A percentile compares a stretch with the other conserved stretches of the same genome.
These are phyloP conservation scores for Cheiracanthium punctorium DNA, from an alignment of 2,888 invertebrate genomes.

Conservation along the genomic window DNA sequence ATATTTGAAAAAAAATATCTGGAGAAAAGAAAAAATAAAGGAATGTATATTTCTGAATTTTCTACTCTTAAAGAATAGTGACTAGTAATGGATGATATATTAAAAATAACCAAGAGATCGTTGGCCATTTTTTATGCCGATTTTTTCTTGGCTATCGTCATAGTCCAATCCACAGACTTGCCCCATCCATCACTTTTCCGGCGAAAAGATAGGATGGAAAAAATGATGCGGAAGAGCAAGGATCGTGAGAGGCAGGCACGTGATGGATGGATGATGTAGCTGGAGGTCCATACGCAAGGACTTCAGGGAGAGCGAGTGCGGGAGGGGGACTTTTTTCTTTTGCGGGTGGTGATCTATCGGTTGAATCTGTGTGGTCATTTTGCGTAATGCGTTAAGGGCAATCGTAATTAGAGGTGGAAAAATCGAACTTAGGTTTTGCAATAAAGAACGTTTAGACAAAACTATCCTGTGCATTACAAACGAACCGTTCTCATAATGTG, in stretches of 20 bases:
- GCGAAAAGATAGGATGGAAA: constrained; percentile 41
- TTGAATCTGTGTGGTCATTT: too few species aligned
- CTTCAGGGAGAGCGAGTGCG: too few species aligned
- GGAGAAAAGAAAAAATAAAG: neutral
- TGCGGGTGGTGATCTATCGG: too few species aligned
- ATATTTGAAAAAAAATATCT: too few species aligned
- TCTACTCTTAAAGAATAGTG: neutral
- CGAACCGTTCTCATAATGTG: too few species aligned
- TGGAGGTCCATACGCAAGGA: constrained; percentile 32
- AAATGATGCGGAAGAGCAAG: constrained; percentile 52
- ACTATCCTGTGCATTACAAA: too few species aligned
- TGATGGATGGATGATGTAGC: constrained; percentile 63
- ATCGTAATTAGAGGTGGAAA: too few species aligned
- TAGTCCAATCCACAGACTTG: constrained; percentile 54
- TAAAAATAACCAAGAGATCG: neutral
- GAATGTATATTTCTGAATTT: neutral
- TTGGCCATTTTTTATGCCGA: neutral
- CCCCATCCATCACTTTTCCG: constrained; percentile 58
- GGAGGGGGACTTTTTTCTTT: too few species aligned
- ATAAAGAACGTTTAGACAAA: too few species aligned
- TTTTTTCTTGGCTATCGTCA: neutral
- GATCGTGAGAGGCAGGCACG: constrained; percentile 48
- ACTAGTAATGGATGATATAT: constrained; percentile 1
- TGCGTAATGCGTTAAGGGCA: too few species aligned
- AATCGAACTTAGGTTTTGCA: too few species aligned